Base-by-base conservation (phyloP, 2,888 invertebrate species). In the Eudemis profundana region DNA sequence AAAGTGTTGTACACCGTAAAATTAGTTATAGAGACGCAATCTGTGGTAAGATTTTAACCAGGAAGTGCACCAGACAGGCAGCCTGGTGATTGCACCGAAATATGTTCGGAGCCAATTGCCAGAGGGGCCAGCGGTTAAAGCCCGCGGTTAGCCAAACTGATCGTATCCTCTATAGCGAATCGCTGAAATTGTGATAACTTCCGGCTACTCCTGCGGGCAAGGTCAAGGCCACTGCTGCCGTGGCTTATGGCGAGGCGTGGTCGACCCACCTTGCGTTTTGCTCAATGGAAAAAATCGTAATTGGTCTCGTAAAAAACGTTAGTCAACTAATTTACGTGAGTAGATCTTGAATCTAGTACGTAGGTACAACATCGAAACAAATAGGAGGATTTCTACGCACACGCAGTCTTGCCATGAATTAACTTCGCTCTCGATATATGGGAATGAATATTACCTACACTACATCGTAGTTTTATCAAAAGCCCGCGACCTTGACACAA, bases 201-300 rank as follows among this genome's bases (percentile, higher is more conserved):
- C 76, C 75, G 73, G 72, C 74, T 66, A 62, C 57, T 68, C 57
- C 56, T 65, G 61, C 70, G 71, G 69, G 75, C 83, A 85, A 85
- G 83, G 84, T 75, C 78, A 72, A 66, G 70, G 75, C 71, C 70
- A 67, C 66, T 73, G 69, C 77, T 75, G 67, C 69, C 74, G 79
- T 76, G 74, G 72, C n/a, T n/a, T 78, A 77, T 75, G 69, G 73
- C 67, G 65, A 76, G 85, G 85, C 77, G 83, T 78, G 84, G 83
- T 71, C 66, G 77, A 66, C 78, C 77, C 75, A 79, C 84, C 82
- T 83, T 78, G 78, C 74, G 75, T 74, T 75, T 78, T 75, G 75
- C 72, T 72, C 70, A 68, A 59, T 71, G 72, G 47, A 38, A 57
- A 76, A 75, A 80, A 78, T 75, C 74, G 72, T 78, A 78, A 79